Conservation (phyloP, 2,113 vertebrate species). For the Amphiprion ocellaris region DNA sequence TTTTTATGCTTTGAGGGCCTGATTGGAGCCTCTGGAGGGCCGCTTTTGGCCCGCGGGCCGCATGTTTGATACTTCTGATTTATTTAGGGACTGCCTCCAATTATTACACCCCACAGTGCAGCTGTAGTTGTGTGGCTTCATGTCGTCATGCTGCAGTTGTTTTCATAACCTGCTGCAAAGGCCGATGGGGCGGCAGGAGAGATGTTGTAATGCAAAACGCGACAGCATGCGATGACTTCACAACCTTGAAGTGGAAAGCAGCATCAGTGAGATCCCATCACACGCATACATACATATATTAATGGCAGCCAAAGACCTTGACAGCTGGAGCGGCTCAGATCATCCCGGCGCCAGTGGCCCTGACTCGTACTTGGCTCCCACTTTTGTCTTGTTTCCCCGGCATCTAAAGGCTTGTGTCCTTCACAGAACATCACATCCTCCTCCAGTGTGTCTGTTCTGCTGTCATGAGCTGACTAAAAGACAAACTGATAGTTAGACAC, state of each 20-base stretch:
- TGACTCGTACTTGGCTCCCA: constrained; percentile 47
- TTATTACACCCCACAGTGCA: neutral
- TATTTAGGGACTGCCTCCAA: neutral
- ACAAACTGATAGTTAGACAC: constrained; percentile 35
- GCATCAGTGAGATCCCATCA: constrained; percentile 29
- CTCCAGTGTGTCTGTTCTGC: constrained; percentile 59
- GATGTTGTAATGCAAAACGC: constrained; percentile 28
- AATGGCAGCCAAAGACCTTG: constrained; percentile 61
- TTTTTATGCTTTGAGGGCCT: no score
- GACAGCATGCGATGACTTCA: neutral
- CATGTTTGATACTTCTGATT: no score
- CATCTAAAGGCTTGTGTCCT: constrained; percentile 42
- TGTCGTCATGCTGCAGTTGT: neutral
- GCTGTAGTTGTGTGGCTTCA: neutral
- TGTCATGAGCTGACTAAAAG: constrained; percentile 49
- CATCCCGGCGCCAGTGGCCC: constrained; percentile 44
- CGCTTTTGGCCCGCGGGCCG: no score
- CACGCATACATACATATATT: constrained; percentile 46
- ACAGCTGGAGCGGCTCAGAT: constrained; percentile 55
- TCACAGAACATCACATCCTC: constrained; percentile 61
- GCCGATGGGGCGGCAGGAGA: constrained; percentile 14
- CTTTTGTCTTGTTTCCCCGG: constrained; percentile 51
- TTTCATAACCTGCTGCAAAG: constrained; percentile 27
- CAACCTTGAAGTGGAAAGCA: constrained; percentile 37
- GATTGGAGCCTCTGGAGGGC: no score